These are phyloP conservation scores for Gari tellinella DNA, from an alignment of 2,888 invertebrate genomes.

Conservation along the genomic window DNA sequence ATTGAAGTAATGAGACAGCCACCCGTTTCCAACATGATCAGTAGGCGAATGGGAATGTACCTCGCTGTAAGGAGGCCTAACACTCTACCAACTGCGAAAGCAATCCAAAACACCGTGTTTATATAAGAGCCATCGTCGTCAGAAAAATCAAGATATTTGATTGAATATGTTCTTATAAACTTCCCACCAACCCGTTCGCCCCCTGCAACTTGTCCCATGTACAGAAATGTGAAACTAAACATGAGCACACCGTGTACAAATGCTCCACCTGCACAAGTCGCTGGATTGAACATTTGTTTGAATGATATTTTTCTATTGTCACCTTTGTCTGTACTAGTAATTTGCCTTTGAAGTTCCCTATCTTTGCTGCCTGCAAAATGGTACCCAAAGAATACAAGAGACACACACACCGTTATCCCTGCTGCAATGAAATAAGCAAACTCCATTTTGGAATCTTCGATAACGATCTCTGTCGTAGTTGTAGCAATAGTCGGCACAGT, in stretches of 20 bases:
- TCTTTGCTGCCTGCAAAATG: conserved; percentile 40
- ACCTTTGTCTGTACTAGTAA: background rate
- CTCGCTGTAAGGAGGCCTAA: conserved; percentile 60
- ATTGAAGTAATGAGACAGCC: conserved; percentile 51
- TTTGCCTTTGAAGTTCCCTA: background rate
- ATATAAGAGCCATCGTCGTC: conserved; percentile 62
- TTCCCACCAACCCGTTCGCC: conserved; percentile 69
- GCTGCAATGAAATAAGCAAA: conserved; percentile 65
- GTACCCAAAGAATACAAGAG: conserved; percentile 61
- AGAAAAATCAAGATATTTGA: conserved; percentile 63
- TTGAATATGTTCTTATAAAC: conserved; percentile 69
- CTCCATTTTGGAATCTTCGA: conserved; percentile 62
- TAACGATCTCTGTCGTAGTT: conserved; percentile 15
- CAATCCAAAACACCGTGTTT: conserved; percentile 71
- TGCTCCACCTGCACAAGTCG: conserved; percentile 63
- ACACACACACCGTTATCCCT: conserved; percentile 38
- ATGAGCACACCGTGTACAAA: conserved; percentile 61
- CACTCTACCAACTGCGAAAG: conserved; percentile 65
- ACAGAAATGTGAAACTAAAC: conserved; percentile 63
- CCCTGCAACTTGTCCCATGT: conserved; percentile 64
- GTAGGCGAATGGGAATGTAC: conserved; percentile 60
- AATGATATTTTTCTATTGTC: conserved; percentile 28
- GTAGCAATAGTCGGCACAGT: conserved; percentile 3
- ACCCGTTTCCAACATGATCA: conserved; percentile 60
- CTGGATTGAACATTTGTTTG: conserved; percentile 61